Conservation (phyloP, 2,113 vertebrate genomes). For the Pogona vitticeps region DNA sequence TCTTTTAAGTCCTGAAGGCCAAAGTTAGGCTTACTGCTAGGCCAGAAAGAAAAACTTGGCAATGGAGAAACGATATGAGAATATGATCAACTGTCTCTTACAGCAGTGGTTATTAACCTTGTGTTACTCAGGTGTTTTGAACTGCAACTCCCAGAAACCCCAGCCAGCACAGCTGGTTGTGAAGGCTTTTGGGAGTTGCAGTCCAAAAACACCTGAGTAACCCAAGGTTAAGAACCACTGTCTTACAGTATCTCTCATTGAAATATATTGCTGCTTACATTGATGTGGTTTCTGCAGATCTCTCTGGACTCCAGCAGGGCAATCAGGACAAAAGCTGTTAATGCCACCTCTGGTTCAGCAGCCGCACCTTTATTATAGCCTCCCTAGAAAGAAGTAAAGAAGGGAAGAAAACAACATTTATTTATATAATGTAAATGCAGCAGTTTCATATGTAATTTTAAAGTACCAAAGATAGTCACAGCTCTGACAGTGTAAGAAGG, state of each 20-base stretch:
- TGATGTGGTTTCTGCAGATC: conserved; percentile 71
- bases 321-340: conserved; percentile 87
- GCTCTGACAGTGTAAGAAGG: not conserved
- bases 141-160: no score
- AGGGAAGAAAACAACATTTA: no score
- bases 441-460: not conserved
- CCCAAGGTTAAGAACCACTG: no score
- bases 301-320: conserved; percentile 78
- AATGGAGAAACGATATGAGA: accelerated
- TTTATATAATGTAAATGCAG: not conserved
- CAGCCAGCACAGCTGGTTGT: no score
- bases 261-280: conserved; percentile 69
- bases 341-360: conserved; percentile 73
- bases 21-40: not conserved
- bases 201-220: no score
- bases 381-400: conserved; percentile 71
- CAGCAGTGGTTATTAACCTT: no score
- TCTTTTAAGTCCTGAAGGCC: not conserved
- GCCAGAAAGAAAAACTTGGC: not conserved
- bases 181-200: no score
- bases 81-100: accelerated
- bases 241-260: not conserved
- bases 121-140: no score
- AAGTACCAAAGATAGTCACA: not conserved
- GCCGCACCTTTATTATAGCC: conserved; percentile 57